Percentiles rank a stretch among this genome's conserved stretches.
These are phyloP conservation scores for Eumaeus atala DNA, from an alignment of 1,140 invertebrate species.

Conservation along the genomic window DNA sequence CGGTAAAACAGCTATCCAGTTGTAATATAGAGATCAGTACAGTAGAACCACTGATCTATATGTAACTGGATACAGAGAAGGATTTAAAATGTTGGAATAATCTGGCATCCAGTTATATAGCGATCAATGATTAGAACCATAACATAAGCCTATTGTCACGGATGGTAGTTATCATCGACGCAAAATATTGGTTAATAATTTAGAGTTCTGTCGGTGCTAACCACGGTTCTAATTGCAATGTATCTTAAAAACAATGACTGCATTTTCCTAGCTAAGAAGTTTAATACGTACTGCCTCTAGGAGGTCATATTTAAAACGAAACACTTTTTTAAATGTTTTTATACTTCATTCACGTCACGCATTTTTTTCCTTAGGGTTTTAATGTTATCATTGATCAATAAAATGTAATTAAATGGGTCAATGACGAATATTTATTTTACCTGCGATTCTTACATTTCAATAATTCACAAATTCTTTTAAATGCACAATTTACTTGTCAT, in stretches of 20 bases:
- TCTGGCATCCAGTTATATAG: too few species aligned
- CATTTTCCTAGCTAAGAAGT: constrained; percentile 3
- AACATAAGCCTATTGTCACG: too few species aligned
- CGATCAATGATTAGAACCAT: too few species aligned
- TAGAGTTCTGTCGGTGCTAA: not conserved
- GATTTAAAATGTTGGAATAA: too few species aligned
- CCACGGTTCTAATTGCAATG: constrained; percentile 7
- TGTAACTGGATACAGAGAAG: too few species aligned
- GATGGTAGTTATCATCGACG: constrained; percentile 4
- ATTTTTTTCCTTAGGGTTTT: not conserved
- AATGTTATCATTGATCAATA: constrained; percentile 9
- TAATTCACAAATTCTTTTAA: too few species aligned
- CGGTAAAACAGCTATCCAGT: not conserved
- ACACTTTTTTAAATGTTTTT: constrained; percentile 9
- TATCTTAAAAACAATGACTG: constrained; percentile 2
- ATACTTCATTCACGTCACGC: constrained; percentile 1
- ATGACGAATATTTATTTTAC: too few species aligned
- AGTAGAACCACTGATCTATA: too few species aligned
- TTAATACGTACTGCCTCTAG: constrained; percentile 4
- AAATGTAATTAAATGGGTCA: constrained; percentile 12
- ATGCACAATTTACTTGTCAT: too few species aligned
- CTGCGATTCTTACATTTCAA: too few species aligned
- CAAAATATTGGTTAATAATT: not conserved
- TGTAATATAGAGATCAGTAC: too few species aligned
- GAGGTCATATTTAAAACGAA: constrained; percentile 1